Conservation (phyloP, 2,888 invertebrate species). For the Willowsia nigromaculata region DNA sequence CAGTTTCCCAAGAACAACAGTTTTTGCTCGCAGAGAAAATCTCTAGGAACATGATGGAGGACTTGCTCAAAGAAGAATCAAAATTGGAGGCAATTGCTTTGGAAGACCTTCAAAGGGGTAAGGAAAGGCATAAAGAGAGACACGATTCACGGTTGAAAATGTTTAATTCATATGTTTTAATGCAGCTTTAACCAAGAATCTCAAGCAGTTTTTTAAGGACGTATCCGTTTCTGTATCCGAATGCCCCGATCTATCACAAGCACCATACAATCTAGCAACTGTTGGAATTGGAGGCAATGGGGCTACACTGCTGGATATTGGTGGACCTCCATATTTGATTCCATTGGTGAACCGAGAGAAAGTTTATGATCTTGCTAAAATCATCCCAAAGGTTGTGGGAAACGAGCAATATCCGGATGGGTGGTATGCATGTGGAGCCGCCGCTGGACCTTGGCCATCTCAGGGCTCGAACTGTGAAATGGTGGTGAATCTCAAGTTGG, state of each 20-base stretch:
- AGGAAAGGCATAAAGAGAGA: not conserved
- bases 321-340: conserved; percentile 75
- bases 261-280: conserved; percentile 90
- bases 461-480: conserved; percentile 81
- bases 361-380: conserved; percentile 73
- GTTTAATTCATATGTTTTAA: not conserved
- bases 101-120: conserved; percentile 35
- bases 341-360: conserved; percentile 72
- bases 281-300: conserved; percentile 79
- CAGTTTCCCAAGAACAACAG: not conserved
- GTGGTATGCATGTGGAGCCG: conserved; percentile 76
- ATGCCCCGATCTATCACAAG: conserved; percentile 90
- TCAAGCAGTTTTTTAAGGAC: conserved; percentile 86
- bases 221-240: conserved; percentile 89
- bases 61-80: conserved; percentile 2
- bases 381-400: conserved; percentile 72
- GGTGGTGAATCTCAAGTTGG: conserved; percentile 86
- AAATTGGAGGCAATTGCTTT: conserved; percentile 23
- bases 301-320: conserved; percentile 72
- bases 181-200: conserved; percentile 79
- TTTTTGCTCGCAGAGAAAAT: not conserved
- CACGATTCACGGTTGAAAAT: not conserved
- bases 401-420: conserved; percentile 72
- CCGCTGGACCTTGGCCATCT: conserved; percentile 75
- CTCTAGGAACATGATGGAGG: conserved; percentile 5